Base-by-base conservation (phyloP, 1,140 invertebrate genomes). In the Luehdorfia chinensis region DNA sequence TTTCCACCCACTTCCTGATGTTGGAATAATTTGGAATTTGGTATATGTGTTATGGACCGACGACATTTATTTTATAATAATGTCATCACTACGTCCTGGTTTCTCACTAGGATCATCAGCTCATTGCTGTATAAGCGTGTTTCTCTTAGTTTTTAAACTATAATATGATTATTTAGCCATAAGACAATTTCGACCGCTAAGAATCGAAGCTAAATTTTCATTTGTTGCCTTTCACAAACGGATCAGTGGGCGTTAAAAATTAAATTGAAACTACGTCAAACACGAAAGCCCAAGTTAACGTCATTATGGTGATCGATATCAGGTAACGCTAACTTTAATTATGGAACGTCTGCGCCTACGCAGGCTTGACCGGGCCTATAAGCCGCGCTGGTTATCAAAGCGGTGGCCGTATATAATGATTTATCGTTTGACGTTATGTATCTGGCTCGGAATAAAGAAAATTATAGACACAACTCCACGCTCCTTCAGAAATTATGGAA, bases 361-460 rank as follows among this genome's bases (percentile, higher is more conserved):
- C 39, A n/a, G 25, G 14, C 14, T 9, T n/a, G 25, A 43, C 39
- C 25, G 39, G 23, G 34, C 18, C 34, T 37, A 50, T 45, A 37
- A 46, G 50, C 34, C 43, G 34, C 41, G 28, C 44, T 47, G 36
- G 44, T 47, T 52, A 43, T 43, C 39, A 43, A 37, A 28, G 37
- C 28, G 30, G 47, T 50, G 37, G 37, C 37, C 37, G 16, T 32
- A 11, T 30, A 18, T 48, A 48, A 50, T 50, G 47, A 50, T 50
- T 50, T 50, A 50, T 50, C 36, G 53, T 1, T n/a, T 8, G 13
- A 6, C 25, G 15, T 8, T 41, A 43, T 43, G 9, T 43, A 27
- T 28, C 14, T 43, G 14, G 25, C 23, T 37, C 16, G 13, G 39
- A 28, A 43, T 41, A 41, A 41, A 27, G 37, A 43, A 43, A 43